Conservation (phyloP, 1,140 invertebrate genomes). For the Archivesica marissinica region DNA sequence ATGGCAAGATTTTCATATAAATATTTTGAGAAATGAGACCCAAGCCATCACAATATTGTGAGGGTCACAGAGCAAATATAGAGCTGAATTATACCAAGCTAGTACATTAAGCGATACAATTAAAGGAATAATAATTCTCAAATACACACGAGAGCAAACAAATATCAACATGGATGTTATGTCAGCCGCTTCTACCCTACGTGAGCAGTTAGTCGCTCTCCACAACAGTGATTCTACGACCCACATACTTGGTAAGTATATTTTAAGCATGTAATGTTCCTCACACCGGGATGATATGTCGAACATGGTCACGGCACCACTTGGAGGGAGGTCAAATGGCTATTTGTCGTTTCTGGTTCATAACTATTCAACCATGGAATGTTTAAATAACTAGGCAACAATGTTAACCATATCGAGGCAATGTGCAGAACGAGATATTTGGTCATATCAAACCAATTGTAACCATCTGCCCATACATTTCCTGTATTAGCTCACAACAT, state of each 20-base stretch:
- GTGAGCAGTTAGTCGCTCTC: not conserved
- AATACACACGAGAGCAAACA: no score
- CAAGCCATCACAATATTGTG: not conserved
- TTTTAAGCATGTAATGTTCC: not conserved
- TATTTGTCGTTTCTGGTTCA: not conserved
- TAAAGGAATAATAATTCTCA: not conserved
- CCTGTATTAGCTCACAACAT: not conserved
- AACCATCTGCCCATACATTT: not conserved
- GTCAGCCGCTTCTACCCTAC: not conserved
- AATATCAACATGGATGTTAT: slow-evolving; percentile 12
- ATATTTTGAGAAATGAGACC: not conserved
- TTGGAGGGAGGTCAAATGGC: no score
- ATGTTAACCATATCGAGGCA: not conserved
- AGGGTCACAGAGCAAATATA: not conserved
- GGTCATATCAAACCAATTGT: no score
- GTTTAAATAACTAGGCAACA: not conserved
- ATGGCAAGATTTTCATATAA: not conserved
- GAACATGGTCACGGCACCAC: no score
- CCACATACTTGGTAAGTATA: not conserved
- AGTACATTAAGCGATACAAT: not conserved
- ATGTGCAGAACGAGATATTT: no score
- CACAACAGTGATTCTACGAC: not conserved
- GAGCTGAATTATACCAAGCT: not conserved
- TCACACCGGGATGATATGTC: no score
- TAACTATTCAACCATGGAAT: not conserved